Evolutionary conservation across 2,888 invertebrate genomes (phyloP).

Genomic region (Cephalotes varians): DNA sequence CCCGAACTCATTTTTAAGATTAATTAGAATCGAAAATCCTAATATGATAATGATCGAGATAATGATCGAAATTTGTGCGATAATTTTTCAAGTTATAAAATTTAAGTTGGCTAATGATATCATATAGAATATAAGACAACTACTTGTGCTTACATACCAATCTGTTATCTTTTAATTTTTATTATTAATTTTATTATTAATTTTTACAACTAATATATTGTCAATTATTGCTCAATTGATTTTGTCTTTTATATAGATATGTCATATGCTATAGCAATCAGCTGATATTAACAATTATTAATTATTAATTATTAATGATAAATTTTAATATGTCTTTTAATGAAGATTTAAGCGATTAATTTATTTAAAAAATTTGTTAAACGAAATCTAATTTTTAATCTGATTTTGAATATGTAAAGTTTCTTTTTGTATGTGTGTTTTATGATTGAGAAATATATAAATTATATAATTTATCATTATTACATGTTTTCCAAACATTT

Average conservation of each 20-base stretch:
- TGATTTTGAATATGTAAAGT: not conserved
- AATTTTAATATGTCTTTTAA: not conserved
- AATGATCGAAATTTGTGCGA: too few species aligned
- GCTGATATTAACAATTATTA: not conserved
- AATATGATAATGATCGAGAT: not conserved
- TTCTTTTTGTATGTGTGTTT: not conserved
- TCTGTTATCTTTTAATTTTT: not conserved
- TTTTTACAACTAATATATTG: not conserved
- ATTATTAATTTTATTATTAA: not conserved
- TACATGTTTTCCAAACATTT: not conserved
- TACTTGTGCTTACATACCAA: not conserved
- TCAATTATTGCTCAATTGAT: not conserved
- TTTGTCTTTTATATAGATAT: not conserved
- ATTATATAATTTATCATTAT: not conserved
- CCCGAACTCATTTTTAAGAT: not conserved
- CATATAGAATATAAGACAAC: not conserved
- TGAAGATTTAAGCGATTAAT: not conserved
- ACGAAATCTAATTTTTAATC: not conserved
- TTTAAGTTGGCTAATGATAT: not conserved
- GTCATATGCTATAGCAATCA: not conserved
- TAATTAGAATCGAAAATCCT: not conserved
- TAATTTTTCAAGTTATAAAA: not conserved
- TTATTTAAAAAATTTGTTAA: not conserved
- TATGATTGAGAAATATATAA: not conserved
- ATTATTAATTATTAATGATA: constrained; percentile 9